A percentile compares a stretch with the other conserved stretches of the same genome.
These are phyloP conservation scores for Seison nebaliae DNA, from an alignment of 1,140 invertebrate genomes.

Conservation along the genomic window DNA sequence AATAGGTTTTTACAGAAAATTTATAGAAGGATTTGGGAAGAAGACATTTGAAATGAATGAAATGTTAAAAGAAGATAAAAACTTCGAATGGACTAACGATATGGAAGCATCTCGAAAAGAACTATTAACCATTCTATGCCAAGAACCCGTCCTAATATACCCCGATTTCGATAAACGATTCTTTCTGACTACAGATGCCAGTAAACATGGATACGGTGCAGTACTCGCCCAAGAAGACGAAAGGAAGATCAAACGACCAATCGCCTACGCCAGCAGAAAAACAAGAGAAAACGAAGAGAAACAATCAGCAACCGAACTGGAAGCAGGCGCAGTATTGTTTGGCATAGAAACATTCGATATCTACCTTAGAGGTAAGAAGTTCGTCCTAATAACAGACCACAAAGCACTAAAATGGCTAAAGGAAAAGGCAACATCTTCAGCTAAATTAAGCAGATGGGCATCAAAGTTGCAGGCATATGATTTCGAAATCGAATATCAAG, in stretches of 20 bases:
- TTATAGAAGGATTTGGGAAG: slow-evolving; percentile 7
- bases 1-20: slow-evolving; percentile 12
- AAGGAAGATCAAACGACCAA: slow-evolving; percentile 14
- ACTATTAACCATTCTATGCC: not conserved
- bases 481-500: slow-evolving; percentile 1
- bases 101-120: not conserved
- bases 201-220: slow-evolving; percentile 14
- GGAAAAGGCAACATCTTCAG: not conserved
- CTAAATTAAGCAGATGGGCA: not conserved
- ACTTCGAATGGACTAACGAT: slow-evolving; percentile 1
- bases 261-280: slow-evolving; percentile 14
- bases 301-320: slow-evolving; percentile 26
- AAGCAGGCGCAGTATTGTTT: slow-evolving; percentile 24
- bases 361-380: slow-evolving; percentile 16
- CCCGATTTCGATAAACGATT: slow-evolving; percentile 1
- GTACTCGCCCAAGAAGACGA: slow-evolving; percentile 16
- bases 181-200: slow-evolving; percentile 14
- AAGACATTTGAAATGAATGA: not conserved
- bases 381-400: slow-evolving; percentile 10
- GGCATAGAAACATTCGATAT: slow-evolving; percentile 24
- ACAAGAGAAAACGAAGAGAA: slow-evolving; percentile 15
- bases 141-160: slow-evolving; percentile 4
- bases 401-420: slow-evolving; percentile 3
- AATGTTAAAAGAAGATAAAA: not conserved
- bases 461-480: slow-evolving; percentile 1